These are phyloP conservation scores for Hippocampus kuda DNA, from an alignment of 2,797 vertebrate species.

Conservation along the genomic window DNA sequence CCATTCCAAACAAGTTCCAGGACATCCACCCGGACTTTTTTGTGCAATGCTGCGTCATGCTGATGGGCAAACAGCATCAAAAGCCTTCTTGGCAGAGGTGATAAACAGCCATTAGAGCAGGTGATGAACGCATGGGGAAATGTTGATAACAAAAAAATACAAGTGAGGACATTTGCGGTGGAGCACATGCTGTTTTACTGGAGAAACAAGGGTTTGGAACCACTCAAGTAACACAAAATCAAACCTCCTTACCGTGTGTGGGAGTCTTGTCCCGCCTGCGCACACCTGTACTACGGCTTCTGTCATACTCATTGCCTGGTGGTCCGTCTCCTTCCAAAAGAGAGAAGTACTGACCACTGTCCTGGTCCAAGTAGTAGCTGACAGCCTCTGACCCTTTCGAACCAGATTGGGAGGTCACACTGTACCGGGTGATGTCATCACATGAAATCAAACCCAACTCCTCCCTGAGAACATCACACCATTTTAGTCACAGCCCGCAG, in stretches of 20 bases:
- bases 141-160: neutral
- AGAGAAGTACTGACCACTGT: conserved; percentile 81
- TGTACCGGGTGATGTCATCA: conserved; percentile 83
- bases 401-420: conserved; percentile 68
- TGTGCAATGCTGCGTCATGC: neutral
- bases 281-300: conserved; percentile 73
- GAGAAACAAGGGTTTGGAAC: neutral
- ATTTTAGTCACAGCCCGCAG: conserved; percentile 9
- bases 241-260: conserved; percentile 72
- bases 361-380: conserved; percentile 82
- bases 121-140: conserved; percentile 32
- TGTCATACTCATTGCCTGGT: conserved; percentile 71
- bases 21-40: neutral
- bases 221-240: neutral
- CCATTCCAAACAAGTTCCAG: neutral
- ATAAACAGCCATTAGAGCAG: conserved; percentile 35
- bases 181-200: neutral
- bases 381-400: conserved; percentile 81
- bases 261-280: conserved; percentile 82
- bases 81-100: neutral
- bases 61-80: neutral
- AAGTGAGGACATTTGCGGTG: neutral
- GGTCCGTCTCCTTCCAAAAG: conserved; percentile 77
- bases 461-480: conserved; percentile 61
- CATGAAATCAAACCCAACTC: conserved; percentile 83